Base-by-base conservation (phyloP, 2,888 invertebrate species). In the Apodemia hepburni region DNA sequence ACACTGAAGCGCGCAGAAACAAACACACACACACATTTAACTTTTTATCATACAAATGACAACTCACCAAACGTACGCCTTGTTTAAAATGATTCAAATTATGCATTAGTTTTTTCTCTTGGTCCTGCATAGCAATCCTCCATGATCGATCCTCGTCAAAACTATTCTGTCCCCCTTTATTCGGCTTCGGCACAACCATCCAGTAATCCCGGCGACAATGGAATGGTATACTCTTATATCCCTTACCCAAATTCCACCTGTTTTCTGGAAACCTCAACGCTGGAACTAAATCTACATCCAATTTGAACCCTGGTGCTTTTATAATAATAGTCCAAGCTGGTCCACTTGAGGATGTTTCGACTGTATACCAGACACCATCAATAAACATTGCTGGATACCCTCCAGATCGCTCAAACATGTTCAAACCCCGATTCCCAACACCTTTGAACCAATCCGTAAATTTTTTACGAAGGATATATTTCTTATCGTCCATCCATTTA, bases 121-220 rank as follows among this genome's bases (percentile, higher is more conserved):
- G 89, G 61, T 90, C 86, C 67, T 92, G 93, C 74, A 93, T 93
- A 11, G 92, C 92, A n/a, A 92, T 81, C 17, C 93, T 80, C 93
- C 93, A 94, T 69, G 88, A 85, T 0, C 84, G 74, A 68, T 80
- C 82, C 66, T 75, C 79, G 5, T 70, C 51, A 0, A 66, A 69
- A 11, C 72, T 71, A 15, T 73, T 73, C 54, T 65, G 68, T n/a
- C 72, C 60, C 0, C 68, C 70, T 68, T 87, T 90, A 67, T 85
- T 84, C 0, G 89, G 87, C 70, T 93, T 93, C 0, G 93, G 93
- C 27, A 93, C 92, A 8, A 90, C 88, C 49, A 89, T 78, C 89
- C 93, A 93, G 15, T 84, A 45, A 57, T 51, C 51, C 2, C 51
- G 51, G 12, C 27, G 18, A 9, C 51, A 54, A 9, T 54, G 18